Percentiles rank a stretch among this genome's conserved stretches.
Conservation (phyloP, 2,888 invertebrate genomes). For the Galerucella nymphaeae region DNA sequence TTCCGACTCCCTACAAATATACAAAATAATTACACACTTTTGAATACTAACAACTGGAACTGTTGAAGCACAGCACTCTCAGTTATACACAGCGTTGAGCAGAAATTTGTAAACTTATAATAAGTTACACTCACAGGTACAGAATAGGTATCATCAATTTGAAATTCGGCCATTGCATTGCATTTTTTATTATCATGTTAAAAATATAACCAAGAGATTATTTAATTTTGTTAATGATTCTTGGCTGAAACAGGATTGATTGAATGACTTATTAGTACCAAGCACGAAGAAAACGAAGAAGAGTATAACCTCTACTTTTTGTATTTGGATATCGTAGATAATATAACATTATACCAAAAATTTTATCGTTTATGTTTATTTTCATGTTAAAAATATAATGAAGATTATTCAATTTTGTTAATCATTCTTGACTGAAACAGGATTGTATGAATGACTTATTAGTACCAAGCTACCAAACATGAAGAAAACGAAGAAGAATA, state of each 20-base stretch:
- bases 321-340: too few relatives aligned
- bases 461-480: too few relatives aligned
- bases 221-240: neutral
- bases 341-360: too few relatives aligned
- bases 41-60: too few relatives aligned
- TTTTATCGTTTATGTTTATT: too few relatives aligned
- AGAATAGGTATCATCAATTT: conserved; percentile 98
- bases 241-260: neutral
- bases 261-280: neutral
- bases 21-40: conserved; percentile 22
- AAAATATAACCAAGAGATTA: neutral
- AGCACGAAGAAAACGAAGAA: too few relatives aligned
- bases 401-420: too few relatives aligned
- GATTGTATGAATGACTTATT: too few relatives aligned
- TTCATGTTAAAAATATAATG: too few relatives aligned
- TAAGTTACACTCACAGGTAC: conserved; percentile 83
- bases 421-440: too few relatives aligned
- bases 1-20: conserved; percentile 87
- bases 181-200: neutral
- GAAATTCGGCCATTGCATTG: conserved; percentile 91
- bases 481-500: neutral
- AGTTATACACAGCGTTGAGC: neutral
- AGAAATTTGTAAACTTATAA: conserved; percentile 1
- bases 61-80: too few relatives aligned
- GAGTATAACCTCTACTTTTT: too few relatives aligned